Percentiles rank a stretch among this genome's conserved stretches.
phyloP scores from a whole-genome alignment of 64 coral and sea anemone species.

The Platygyra sinensis region DNA sequence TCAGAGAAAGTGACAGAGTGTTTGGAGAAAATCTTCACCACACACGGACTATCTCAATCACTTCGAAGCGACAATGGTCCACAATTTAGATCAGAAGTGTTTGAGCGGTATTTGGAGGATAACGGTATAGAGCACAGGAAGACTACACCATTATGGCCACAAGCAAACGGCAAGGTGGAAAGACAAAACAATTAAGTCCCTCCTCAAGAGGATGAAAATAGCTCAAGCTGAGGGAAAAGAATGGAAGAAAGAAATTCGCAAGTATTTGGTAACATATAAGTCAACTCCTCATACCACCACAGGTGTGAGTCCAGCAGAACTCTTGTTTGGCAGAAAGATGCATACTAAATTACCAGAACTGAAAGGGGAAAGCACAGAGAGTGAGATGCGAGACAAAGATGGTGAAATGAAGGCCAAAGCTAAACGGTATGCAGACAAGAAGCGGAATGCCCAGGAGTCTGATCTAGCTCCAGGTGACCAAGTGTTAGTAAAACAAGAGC shows the following conservation, averaged over 20 bases:
- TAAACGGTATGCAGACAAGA: constrained; percentile 35
- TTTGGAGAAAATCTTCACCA: constrained; percentile 16
- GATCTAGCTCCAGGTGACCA: constrained; percentile 6
- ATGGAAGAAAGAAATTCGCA: constrained; percentile 4
- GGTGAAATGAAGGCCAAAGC: constrained; percentile 26
- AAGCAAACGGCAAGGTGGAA: constrained; percentile 28
- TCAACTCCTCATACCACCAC: too few species aligned
- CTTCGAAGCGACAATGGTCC: constrained; percentile 28
- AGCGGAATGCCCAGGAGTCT: constrained; percentile 19
- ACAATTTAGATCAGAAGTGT: background rate
- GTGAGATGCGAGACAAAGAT: constrained; percentile 27
- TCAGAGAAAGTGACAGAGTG: background rate
- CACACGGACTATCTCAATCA: constrained; percentile 3
- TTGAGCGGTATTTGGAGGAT: constrained; percentile 3
- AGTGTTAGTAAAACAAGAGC: constrained; percentile 28
- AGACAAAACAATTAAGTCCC: constrained; percentile 7
- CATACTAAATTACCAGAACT: background rate
- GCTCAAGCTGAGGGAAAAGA: background rate
- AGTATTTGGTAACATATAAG: background rate
- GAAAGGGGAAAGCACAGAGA: background rate
- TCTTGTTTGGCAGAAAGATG: too few species aligned
- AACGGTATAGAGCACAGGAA: constrained; percentile 27
- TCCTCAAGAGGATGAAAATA: constrained; percentile 20
- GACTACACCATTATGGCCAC: constrained; percentile 30
- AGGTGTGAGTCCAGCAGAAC: too few species aligned